Base-by-base conservation (phyloP, 2,888 invertebrate genomes). In the Litoditis marina region DNA sequence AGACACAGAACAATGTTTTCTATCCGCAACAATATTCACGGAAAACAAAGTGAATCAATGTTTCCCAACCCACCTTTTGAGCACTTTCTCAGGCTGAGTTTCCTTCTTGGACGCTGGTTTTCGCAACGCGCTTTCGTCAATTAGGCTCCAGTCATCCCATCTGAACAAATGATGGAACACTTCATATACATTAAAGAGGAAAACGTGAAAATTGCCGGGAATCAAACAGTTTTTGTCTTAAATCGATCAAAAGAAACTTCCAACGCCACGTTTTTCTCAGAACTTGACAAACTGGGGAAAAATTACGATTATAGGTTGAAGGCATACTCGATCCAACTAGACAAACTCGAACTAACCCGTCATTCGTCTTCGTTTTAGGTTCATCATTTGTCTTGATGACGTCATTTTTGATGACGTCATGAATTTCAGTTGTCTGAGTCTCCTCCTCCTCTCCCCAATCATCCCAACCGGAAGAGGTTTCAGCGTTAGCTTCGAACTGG, bases 111-210 rank as follows among this genome's bases (percentile, higher is more conserved):
- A 28, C 2, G 13, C 22, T 8, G 51, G 28, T 22, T 51, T 53
- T n/a, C 8, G 4, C 16, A 60, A 44, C 39, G 51, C 52, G 31
- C 52, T 60, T 34, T 60, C 52, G 25, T 60, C 60, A 11, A 60
- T 52, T 31, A 60, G 60, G 31, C 60, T 60, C 60, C 60, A 60
- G 25, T 60, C 60, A 31, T 53, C 44, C 57, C 57, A 57, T 22
- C 57, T 57, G 27, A 11, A 22, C 8, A 28, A 16, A 36, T 7
- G 36, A 36, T 11, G 36, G 8, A 11, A 11, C 36, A 13, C 16
- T 36, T 36, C 16, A 36, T 11, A 8, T 11, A 36, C 16, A 11
- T 36, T 7, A n/a, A n/a, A n/a, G n/a, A n/a, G n/a, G n/a, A n/a
- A n/a, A n/a, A n/a, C n/a, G n/a, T n/a, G n/a, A n/a, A n/a, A n/a